Conservation (phyloP, 2,113 vertebrate genomes). For the Scomber japonicus region DNA sequence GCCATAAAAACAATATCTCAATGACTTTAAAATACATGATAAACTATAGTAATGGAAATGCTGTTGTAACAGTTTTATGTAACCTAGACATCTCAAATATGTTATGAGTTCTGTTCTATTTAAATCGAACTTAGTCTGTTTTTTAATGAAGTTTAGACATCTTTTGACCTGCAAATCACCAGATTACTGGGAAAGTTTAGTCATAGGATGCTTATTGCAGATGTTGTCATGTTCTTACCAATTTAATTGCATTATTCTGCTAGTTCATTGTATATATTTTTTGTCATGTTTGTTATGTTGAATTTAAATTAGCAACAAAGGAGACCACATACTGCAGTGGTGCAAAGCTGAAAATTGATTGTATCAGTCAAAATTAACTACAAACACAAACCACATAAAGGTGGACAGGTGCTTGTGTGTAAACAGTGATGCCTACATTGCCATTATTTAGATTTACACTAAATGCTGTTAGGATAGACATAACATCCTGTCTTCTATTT, state of each 20-base stretch:
- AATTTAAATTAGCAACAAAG: neutral
- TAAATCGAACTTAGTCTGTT: too few species aligned
- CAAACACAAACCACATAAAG: neutral
- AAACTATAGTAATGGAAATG: neutral
- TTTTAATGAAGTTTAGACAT: neutral
- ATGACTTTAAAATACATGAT: neutral
- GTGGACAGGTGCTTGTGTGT: neutral
- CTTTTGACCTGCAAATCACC: neutral
- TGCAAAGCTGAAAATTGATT: neutral
- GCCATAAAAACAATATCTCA: neutral
- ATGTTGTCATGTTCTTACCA: neutral
- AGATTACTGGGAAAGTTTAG: neutral
- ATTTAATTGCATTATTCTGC: neutral
- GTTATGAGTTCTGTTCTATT: too few species aligned
- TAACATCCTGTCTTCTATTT: constrained; percentile 12
- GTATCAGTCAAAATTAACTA: neutral
- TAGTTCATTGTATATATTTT: neutral
- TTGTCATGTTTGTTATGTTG: neutral
- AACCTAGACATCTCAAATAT: too few species aligned
- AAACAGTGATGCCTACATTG: neutral
- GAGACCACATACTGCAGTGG: neutral
- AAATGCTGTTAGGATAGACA: too few species aligned
- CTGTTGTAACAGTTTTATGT: too few species aligned
- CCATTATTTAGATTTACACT: too few species aligned
- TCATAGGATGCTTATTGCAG: neutral